A percentile compares a stretch with the other conserved stretches of the same genome.
Evolutionary conservation across 2,113 vertebrate genomes (phyloP).

Genomic region (Emydura subglobosa): DNA sequence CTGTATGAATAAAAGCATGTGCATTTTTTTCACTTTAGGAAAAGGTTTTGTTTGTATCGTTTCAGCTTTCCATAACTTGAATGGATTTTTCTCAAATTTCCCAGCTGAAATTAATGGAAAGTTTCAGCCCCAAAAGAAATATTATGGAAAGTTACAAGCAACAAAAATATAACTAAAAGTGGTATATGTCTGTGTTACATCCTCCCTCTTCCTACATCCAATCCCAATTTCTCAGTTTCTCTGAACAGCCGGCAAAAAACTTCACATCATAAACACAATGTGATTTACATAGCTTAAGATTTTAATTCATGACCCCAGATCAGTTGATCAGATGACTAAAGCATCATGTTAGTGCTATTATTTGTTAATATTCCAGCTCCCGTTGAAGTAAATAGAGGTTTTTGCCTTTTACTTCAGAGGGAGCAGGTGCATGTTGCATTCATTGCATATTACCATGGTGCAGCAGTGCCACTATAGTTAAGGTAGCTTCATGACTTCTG

Average conservation of each 20-base stretch:
- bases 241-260: neutral
- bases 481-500: no score
- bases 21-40: neutral
- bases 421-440: neutral
- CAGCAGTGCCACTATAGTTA: no score
- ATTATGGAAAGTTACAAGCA: neutral
- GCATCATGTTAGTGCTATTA: neutral
- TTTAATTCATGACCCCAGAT: neutral
- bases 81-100: neutral
- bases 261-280: neutral
- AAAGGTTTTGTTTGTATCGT: neutral
- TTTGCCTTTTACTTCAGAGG: neutral
- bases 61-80: neutral
- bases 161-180: neutral
- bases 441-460: neutral
- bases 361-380: neutral
- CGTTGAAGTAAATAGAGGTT: neutral
- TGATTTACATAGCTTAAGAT: neutral
- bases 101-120: neutral
- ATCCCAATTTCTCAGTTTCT: neutral
- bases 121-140: neutral
- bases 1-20: neutral
- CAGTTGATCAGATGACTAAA: neutral
- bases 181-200: neutral
- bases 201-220: no score